A percentile compares a stretch with the other conserved stretches of the same genome.
These are phyloP conservation scores for Zaprionus vittiger DNA, from an alignment of 1,140 invertebrate genomes.

Conservation along the genomic window DNA sequence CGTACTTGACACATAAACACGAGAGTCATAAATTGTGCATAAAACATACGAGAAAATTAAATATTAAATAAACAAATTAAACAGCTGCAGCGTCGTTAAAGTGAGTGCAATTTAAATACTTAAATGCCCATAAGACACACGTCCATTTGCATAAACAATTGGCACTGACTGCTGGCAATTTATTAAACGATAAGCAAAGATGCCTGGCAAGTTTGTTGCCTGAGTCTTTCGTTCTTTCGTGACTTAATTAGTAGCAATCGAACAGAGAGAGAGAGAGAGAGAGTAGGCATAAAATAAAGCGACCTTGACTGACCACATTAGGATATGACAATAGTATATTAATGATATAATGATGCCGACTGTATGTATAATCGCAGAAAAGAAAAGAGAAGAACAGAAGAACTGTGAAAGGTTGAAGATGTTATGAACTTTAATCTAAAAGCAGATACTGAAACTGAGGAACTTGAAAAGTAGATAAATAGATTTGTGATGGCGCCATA, in stretches of 20 bases:
- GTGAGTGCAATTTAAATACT: slow-evolving; percentile 65
- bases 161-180: slow-evolving; percentile 43
- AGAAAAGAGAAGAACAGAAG: neutral
- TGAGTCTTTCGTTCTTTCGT: slow-evolving; percentile 43
- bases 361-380: neutral
- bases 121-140: slow-evolving; percentile 46
- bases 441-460: neutral
- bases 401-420: neutral
- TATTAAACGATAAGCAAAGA: slow-evolving; percentile 37
- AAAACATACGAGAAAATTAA: slow-evolving; percentile 16
- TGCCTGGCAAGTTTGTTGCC: slow-evolving; percentile 65
- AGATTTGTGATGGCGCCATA: neutral
- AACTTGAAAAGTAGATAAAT: neutral
- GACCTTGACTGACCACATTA: slow-evolving; percentile 46
- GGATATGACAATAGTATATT: slow-evolving; percentile 1
- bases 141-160: slow-evolving; percentile 40
- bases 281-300: slow-evolving; percentile 44
- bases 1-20: slow-evolving; percentile 42
- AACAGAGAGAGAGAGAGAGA: slow-evolving; percentile 13
- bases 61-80: slow-evolving; percentile 30
- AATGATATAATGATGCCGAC: slow-evolving; percentile 5
- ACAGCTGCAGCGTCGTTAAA: slow-evolving; percentile 54
- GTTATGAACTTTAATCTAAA: neutral
- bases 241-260: slow-evolving; percentile 61
- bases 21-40: slow-evolving; percentile 45